Conservation (phyloP, 2,113 vertebrate genomes). For the Sarotherodon lohbergeri region DNA sequence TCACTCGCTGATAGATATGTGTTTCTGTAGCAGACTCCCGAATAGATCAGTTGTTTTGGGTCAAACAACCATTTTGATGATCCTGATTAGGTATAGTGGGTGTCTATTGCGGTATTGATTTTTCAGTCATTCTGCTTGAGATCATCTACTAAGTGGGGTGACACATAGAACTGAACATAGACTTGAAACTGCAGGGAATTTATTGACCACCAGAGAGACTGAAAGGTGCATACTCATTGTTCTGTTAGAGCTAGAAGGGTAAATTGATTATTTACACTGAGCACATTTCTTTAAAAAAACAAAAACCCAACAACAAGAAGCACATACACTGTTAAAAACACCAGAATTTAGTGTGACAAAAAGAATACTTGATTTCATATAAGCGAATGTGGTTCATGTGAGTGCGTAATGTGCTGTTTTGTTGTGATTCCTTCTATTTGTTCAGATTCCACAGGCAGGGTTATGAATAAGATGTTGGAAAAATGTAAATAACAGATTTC, state of each 20-base stretch:
- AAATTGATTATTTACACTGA: neutral
- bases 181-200: constrained; percentile 6
- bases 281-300: neutral
- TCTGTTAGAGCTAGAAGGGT: neutral
- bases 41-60: constrained; percentile 25
- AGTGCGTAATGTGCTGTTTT: neutral
- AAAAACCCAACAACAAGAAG: neutral
- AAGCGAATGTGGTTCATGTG: neutral
- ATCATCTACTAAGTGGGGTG: constrained; percentile 41
- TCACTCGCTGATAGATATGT: constrained; percentile 25
- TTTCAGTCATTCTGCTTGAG: constrained; percentile 31
- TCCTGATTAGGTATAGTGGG: constrained; percentile 33
- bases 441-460: neutral
- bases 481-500: fast-evolving
- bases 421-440: neutral
- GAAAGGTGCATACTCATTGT: neutral
- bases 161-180: constrained; percentile 10
- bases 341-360: neutral
- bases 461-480: neutral
- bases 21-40: neutral
- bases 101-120: constrained; percentile 57
- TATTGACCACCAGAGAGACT: neutral
- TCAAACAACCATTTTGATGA: constrained; percentile 28
- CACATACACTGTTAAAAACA: neutral
- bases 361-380: neutral